Evolutionary conservation across 2,888 invertebrate species (phyloP).

Genomic region (Sinodicranocentrus sp.): DNA sequence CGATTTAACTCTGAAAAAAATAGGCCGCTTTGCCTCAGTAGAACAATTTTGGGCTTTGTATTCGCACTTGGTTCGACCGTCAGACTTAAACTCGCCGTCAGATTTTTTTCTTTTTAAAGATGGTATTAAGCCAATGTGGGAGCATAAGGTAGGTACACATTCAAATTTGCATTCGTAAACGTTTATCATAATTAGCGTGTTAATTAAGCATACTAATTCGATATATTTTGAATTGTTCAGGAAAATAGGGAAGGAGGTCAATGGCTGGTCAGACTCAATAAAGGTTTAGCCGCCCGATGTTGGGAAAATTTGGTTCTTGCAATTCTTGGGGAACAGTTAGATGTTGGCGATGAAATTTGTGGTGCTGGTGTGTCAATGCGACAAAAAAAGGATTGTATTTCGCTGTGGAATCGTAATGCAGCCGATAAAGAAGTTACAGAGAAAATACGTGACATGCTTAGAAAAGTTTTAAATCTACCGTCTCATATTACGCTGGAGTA

Average conservation of each 20-base stretch:
- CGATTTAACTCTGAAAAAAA: conserved; percentile 90
- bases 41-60: conserved; percentile 99
- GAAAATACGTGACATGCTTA: conserved; percentile 95
- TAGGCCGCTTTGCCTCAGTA: conserved; percentile 93
- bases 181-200: neutral
- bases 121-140: conserved; percentile 99
- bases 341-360: conserved; percentile 99
- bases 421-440: conserved; percentile 92
- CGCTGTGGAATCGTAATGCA: conserved; percentile 98
- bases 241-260: conserved; percentile 96
- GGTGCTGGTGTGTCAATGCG: conserved; percentile 83
- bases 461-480: conserved; percentile 96
- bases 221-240: conserved; percentile 44
- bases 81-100: conserved; percentile 91
- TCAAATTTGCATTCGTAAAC: neutral
- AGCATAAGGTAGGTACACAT: conserved; percentile 79
- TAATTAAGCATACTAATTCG: neutral
- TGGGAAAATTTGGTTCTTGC: conserved; percentile 99
- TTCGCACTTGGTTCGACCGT: conserved; percentile 85
- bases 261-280: conserved; percentile 97
- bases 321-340: conserved; percentile 99
- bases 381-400: conserved; percentile 93
- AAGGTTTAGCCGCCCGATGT: conserved; percentile 95
- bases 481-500: conserved; percentile 96
- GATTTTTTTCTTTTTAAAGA: conserved; percentile 98